phyloP scores from a whole-genome alignment of 2,888 invertebrate genomes.

The Macaria liturata region DNA sequence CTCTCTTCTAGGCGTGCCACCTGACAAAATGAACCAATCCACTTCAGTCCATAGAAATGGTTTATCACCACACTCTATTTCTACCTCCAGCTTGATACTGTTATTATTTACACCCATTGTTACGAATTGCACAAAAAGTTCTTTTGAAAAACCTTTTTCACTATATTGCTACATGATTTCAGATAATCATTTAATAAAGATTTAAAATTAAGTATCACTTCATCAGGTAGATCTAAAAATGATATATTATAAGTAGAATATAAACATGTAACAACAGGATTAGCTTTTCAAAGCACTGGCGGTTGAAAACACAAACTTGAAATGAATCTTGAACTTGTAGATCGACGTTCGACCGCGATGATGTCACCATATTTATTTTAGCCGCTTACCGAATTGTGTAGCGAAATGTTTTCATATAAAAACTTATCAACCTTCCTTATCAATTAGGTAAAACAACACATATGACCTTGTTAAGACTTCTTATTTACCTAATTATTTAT shows the following conservation, averaged over 20 bases:
- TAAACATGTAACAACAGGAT: neutral
- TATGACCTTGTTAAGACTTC: neutral
- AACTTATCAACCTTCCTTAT: slow-evolving; percentile 41
- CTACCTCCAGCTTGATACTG: slow-evolving; percentile 60
- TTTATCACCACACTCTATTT: slow-evolving; percentile 63
- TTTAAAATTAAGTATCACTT: no score
- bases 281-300: slow-evolving; percentile 4
- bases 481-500: neutral
- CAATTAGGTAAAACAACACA: neutral
- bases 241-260: neutral
- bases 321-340: slow-evolving; percentile 23
- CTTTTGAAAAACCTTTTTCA: neutral
- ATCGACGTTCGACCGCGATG: slow-evolving; percentile 38
- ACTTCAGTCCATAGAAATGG: slow-evolving; percentile 56
- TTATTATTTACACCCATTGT: slow-evolving; percentile 31
- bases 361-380: slow-evolving; percentile 54
- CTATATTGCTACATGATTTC: no score
- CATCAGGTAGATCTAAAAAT: no score
- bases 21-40: slow-evolving; percentile 73
- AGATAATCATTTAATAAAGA: no score
- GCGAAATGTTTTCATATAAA: slow-evolving; percentile 37
- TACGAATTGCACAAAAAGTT: neutral
- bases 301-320: slow-evolving; percentile 28
- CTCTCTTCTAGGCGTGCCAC: slow-evolving; percentile 64
- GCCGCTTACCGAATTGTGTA: slow-evolving; percentile 39